phyloP scores from a whole-genome alignment of 2,888 invertebrate species.

The Mantis religiosa region DNA sequence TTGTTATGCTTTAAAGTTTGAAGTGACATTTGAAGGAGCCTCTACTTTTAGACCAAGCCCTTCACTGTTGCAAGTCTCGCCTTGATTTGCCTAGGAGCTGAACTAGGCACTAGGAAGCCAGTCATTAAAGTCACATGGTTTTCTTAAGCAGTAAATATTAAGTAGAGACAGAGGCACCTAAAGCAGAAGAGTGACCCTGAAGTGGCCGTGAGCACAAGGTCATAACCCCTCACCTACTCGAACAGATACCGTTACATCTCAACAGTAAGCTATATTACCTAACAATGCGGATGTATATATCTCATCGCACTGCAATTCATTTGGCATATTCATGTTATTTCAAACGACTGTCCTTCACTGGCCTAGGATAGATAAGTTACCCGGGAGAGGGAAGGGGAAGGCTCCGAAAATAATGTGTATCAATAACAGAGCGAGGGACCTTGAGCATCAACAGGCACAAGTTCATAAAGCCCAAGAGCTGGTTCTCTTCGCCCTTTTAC shows the following conservation, averaged over 20 bases:
- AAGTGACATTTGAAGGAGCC: too few relatives aligned
- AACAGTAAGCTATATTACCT: not conserved
- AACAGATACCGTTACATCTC: not conserved
- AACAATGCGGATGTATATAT: not conserved
- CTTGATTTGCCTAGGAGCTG: too few relatives aligned
- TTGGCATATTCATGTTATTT: not conserved
- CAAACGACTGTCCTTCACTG: not conserved
- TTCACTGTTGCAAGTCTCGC: too few relatives aligned
- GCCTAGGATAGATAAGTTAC: not conserved
- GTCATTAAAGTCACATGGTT: not conserved
- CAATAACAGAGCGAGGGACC: not conserved
- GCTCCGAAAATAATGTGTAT: not conserved
- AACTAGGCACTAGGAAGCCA: not conserved
- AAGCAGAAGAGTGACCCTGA: not conserved
- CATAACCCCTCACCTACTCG: not conserved
- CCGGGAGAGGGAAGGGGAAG: not conserved
- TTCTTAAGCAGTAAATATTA: not conserved
- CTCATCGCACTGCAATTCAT: not conserved
- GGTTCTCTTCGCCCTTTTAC: too few relatives aligned
- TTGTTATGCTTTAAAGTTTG: too few relatives aligned
- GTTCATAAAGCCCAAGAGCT: not conserved
- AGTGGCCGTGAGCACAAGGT: not conserved
- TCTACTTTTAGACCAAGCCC: too few relatives aligned
- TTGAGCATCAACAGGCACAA: not conserved
- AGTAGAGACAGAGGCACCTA: not conserved